These are phyloP conservation scores for Epinotia brunnichana DNA, from an alignment of 2,888 invertebrate genomes.

Conservation along the genomic window DNA sequence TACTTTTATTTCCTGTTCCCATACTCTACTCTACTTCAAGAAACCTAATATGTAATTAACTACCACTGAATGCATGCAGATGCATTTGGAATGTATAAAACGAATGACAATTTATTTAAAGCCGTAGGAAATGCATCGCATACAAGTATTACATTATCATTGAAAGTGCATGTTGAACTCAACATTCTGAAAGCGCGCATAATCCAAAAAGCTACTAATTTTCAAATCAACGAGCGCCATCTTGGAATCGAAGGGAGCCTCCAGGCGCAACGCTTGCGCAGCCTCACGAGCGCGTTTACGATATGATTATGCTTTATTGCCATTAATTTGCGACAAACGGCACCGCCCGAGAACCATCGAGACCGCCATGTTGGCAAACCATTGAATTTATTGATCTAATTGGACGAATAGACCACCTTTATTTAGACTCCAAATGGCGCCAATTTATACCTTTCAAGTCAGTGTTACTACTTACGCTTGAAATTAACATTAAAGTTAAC, in stretches of 20 bases:
- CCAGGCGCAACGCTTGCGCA: slow-evolving; percentile 54
- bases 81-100: neutral
- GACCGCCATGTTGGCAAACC: slow-evolving; percentile 68
- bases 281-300: slow-evolving; percentile 67
- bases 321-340: slow-evolving; percentile 81
- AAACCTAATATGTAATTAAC: neutral
- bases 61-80: neutral
- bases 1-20: slow-evolving; percentile 52
- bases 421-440: slow-evolving; percentile 27
- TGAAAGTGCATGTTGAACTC: neutral
- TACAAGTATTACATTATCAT: neutral
- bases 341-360: slow-evolving; percentile 71
- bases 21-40: neutral
- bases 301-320: slow-evolving; percentile 81
- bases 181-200: neutral
- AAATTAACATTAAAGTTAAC: slow-evolving; percentile 43
- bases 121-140: neutral
- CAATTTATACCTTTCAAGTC: slow-evolving; percentile 53
- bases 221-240: slow-evolving; percentile 63
- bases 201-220: slow-evolving; percentile 50
- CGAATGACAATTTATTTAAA: too few relatives aligned
- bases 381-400: slow-evolving; percentile 62
- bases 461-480: slow-evolving; percentile 49
- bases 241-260: slow-evolving; percentile 68
- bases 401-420: slow-evolving; percentile 46